phyloP scores from a whole-genome alignment of 2,113 vertebrate genomes.

The Chionis minor region DNA sequence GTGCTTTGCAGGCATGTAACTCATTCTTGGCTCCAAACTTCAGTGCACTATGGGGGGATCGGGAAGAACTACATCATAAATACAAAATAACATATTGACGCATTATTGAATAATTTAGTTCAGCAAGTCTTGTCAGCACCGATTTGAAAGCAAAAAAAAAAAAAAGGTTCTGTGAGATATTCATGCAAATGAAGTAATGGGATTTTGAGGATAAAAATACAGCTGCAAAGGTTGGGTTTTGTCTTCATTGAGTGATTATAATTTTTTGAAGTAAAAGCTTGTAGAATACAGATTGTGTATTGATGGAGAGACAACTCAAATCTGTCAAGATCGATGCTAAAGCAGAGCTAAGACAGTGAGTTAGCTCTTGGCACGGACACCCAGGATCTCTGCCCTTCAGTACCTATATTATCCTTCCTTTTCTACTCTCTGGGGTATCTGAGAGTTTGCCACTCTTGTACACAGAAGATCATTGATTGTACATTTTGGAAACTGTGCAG shows the following conservation, averaged over 20 bases:
- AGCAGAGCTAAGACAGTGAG: not conserved
- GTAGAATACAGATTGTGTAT: not conserved
- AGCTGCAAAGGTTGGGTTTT: not conserved
- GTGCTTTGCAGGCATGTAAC: not conserved
- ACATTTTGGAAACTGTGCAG: not conserved
- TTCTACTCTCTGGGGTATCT: not conserved
- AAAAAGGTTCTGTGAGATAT: not conserved
- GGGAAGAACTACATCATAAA: constrained; percentile 7
- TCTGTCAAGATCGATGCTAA: not conserved
- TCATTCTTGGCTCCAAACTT: not conserved
- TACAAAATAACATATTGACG: not conserved
- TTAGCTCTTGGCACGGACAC: not conserved
- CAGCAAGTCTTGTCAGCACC: not conserved
- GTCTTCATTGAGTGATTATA: not conserved
- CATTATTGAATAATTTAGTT: constrained; percentile 52
- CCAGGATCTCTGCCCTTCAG: not conserved
- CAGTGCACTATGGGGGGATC: not conserved
- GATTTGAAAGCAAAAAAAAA: not conserved
- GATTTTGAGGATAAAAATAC: not conserved
- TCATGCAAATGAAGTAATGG: not conserved
- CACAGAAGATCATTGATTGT: not conserved
- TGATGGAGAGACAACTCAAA: not conserved
- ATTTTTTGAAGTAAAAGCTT: not conserved
- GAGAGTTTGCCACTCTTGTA: not conserved
- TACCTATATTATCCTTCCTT: not conserved